These are phyloP conservation scores for Hyles vespertilio DNA, from an alignment of 1,140 invertebrate genomes.

Conservation along the genomic window DNA sequence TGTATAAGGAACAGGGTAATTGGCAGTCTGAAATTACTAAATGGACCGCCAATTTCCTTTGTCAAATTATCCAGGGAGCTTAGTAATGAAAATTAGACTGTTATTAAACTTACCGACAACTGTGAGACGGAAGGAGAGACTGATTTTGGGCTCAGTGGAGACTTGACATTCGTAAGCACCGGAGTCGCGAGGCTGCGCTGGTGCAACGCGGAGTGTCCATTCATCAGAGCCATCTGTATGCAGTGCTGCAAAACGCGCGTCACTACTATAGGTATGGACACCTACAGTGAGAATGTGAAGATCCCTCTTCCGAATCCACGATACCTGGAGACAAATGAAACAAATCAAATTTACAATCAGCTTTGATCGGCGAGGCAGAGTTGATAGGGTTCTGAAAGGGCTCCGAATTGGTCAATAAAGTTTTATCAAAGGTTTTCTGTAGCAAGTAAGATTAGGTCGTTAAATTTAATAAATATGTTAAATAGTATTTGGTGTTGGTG, in stretches of 20 bases:
- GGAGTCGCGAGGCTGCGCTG: slow-evolving; percentile 85
- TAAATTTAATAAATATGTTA: too few species aligned
- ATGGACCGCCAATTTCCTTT: too few species aligned
- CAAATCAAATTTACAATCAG: background rate
- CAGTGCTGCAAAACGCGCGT: slow-evolving; percentile 85
- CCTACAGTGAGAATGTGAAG: slow-evolving; percentile 86
- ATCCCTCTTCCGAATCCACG: slow-evolving; percentile 85
- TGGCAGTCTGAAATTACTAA: too few species aligned
- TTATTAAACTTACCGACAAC: slow-evolving; percentile 84
- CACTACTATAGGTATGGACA: slow-evolving; percentile 85
- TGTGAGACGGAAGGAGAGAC: slow-evolving; percentile 85
- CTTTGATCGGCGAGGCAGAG: background rate
- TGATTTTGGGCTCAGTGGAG: slow-evolving; percentile 91
- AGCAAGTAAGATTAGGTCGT: too few species aligned
- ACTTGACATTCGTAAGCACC: slow-evolving; percentile 91
- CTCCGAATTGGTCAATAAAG: background rate
- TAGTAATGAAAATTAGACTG: too few species aligned
- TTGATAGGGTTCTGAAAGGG: background rate
- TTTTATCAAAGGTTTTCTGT: too few species aligned
- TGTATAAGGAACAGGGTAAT: too few species aligned
- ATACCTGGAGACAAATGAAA: slow-evolving; percentile 75
- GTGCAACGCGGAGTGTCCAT: slow-evolving; percentile 89
- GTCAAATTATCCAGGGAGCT: too few species aligned
- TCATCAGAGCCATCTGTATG: slow-evolving; percentile 91
- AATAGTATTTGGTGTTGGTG: too few species aligned